Evolutionary conservation across 2,888 invertebrate genomes (phyloP).

Genomic region (Drosophila nr. medialis): DNA sequence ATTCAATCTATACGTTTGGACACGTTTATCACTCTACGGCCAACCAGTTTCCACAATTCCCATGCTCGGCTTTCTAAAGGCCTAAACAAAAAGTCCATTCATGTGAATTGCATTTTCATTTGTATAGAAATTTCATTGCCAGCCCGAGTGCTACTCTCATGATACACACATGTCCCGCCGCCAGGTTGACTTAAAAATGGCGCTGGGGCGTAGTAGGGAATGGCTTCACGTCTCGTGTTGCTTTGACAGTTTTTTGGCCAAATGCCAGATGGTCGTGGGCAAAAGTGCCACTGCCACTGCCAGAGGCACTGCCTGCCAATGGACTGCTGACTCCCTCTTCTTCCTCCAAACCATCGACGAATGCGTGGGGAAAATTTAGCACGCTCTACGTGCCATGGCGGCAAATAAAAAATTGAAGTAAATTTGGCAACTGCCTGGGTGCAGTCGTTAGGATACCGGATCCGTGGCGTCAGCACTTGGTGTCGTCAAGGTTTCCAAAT

Average conservation of each 20-base stretch:
- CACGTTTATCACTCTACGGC: conserved; percentile 67
- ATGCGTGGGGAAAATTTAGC: conserved; percentile 80
- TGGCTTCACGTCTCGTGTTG: conserved; percentile 67
- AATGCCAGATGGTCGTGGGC: conserved; percentile 60
- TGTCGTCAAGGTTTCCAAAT: conserved; percentile 53
- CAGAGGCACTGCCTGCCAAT: conserved; percentile 25
- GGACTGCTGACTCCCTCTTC: conserved; percentile 38
- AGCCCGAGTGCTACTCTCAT: conserved; percentile 50
- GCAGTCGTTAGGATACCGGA: conserved; percentile 61
- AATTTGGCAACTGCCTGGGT: conserved; percentile 75
- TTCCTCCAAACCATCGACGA: conserved; percentile 41
- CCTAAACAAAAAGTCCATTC: conserved; percentile 56
- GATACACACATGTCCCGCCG: conserved; percentile 61
- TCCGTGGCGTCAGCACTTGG: conserved; percentile 63
- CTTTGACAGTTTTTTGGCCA: conserved; percentile 78
- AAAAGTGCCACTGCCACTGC: conserved; percentile 39
- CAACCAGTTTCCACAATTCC: conserved; percentile 19
- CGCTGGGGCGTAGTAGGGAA: neutral
- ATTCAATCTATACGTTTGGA: conserved; percentile 71
- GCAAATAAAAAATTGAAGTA: conserved; percentile 78
- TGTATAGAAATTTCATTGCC: conserved; percentile 79
- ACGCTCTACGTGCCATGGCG: conserved; percentile 73
- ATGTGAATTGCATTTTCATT: conserved; percentile 80
- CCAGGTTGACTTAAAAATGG: conserved; percentile 36
- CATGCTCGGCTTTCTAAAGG: conserved; percentile 26